These are phyloP conservation scores for Macaca fascicularis DNA, from an alignment of 2,113 vertebrate species.

Conservation along the genomic window T2T-MFA8v1.1 NC_088377.1:165494001-165494500, in stretches of 20 bases:
- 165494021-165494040: neutral
- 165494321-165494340: neutral
- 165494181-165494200: neutral
- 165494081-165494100: neutral
- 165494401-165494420: neutral
- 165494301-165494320: neutral
- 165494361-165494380: neutral
- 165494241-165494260: neutral
- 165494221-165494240: neutral
- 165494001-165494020: neutral
- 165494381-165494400: neutral
- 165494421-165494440: constrained; percentile 37
- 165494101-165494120: neutral
- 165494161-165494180: neutral
- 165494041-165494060: neutral
- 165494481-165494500: constrained; percentile 48
- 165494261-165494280: neutral
- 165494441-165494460: constrained; percentile 27
- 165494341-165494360: neutral
- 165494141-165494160: neutral
- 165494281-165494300: neutral
- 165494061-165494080: neutral
- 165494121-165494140: neutral
- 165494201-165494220: neutral
- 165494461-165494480: constrained; percentile 52